Evolutionary conservation across 2,797 vertebrate species (phyloP).

Genomic region (Poeciliopsis turneri): DNA sequence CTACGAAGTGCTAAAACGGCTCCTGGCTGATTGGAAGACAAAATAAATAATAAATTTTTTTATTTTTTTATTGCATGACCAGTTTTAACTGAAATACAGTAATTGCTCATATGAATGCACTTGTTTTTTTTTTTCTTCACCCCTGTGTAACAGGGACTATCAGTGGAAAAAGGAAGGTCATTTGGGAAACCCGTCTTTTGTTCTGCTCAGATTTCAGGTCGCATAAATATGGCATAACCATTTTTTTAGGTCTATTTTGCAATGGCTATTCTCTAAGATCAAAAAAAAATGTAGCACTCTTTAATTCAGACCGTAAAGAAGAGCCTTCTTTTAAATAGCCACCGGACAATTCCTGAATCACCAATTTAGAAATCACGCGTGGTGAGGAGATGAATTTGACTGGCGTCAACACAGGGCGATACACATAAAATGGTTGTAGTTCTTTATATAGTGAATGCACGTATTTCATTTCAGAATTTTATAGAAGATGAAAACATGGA

Average conservation of each 20-base stretch:
- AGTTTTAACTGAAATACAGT: conserved; percentile 10
- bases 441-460: not conserved
- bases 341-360: not conserved
- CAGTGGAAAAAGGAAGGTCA: conserved; percentile 62
- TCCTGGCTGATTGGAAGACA: not conserved
- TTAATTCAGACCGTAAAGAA: not conserved
- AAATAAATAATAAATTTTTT: too few species aligned
- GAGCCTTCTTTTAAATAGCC: not conserved
- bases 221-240: conserved; percentile 35
- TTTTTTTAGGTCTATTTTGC: conserved; percentile 24
- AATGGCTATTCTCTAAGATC: not conserved
- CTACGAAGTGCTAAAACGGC: conserved; percentile 11
- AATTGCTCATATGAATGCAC: not conserved
- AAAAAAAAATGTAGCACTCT: not conserved
- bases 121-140: conserved; percentile 31
- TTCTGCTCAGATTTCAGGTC: conserved; percentile 57
- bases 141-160: conserved; percentile 30
- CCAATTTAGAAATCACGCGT: not conserved
- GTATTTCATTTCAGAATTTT: not conserved
- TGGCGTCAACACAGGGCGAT: too few species aligned
- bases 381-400: not conserved
- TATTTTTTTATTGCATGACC: too few species aligned
- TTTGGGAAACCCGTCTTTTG: conserved; percentile 68
- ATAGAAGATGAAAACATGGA: not conserved
- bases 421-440: not conserved